Conservation (phyloP, 2,113 vertebrate genomes). For the Onychostoma macrolepis region DNA sequence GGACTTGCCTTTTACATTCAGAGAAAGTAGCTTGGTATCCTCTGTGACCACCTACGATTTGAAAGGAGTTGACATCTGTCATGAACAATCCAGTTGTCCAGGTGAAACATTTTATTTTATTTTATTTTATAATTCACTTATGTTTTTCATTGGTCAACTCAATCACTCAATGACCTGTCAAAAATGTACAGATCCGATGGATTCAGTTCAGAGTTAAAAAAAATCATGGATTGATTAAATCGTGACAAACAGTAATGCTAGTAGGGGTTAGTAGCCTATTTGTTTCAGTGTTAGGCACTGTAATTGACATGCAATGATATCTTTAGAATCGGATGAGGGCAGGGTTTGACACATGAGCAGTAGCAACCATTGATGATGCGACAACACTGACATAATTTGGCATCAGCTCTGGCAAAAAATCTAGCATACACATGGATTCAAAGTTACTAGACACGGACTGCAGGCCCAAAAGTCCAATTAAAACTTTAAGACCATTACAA, state of each 20-base stretch:
- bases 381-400: not conserved
- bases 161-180: not conserved
- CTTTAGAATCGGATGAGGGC: not conserved
- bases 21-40: not conserved
- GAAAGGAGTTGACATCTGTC: not conserved
- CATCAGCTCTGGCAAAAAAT: not conserved
- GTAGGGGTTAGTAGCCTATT: too few species aligned
- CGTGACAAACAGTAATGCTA: too few species aligned
- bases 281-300: not conserved
- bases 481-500: not conserved
- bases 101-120: not conserved
- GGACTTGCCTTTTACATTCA: not conserved
- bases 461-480: constrained; percentile 1
- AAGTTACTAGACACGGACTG: not conserved
- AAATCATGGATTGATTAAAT: too few species aligned
- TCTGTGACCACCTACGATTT: not conserved
- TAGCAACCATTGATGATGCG: not conserved
- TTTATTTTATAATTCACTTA: not conserved
- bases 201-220: not conserved
- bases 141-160: not conserved
- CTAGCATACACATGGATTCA: not conserved
- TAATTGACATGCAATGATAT: not conserved
- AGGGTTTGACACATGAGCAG: not conserved
- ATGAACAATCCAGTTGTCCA: not conserved
- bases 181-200: not conserved